These are phyloP conservation scores for Apotomis betuletana DNA, from an alignment of 2,888 invertebrate genomes.

Conservation along the genomic window DNA sequence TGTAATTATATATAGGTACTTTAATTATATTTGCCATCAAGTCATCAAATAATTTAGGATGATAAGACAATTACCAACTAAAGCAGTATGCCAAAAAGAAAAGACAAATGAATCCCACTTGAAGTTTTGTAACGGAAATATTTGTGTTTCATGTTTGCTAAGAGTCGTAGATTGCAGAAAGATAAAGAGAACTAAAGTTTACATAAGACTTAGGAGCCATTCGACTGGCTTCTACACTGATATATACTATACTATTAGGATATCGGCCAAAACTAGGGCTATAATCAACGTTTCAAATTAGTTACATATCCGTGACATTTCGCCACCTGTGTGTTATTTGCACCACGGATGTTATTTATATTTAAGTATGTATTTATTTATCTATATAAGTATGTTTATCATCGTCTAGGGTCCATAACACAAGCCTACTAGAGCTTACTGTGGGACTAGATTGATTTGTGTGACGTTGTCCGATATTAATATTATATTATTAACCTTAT, in stretches of 20 bases:
- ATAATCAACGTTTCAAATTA: too few species aligned
- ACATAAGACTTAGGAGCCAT: not conserved
- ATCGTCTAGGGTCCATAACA: too few species aligned
- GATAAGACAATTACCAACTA: not conserved
- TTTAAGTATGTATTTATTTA: too few species aligned
- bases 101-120: conserved; percentile 2
- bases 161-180: conserved; percentile 3
- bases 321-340: too few species aligned
- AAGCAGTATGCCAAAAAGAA: conserved; percentile 1
- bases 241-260: conserved; percentile 2
- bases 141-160: conserved; percentile 27
- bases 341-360: too few species aligned
- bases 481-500: too few species aligned
- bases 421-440: too few species aligned
- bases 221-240: not conserved
- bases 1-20: too few species aligned
- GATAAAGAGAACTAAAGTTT: conserved; percentile 9
- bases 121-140: conserved; percentile 22
- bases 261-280: not conserved
- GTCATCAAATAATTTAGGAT: not conserved
- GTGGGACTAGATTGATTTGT: too few species aligned
- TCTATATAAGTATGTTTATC: too few species aligned
- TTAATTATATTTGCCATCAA: not conserved
- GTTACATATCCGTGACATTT: too few species aligned
- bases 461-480: too few species aligned